Base-by-base conservation (phyloP, 2,113 vertebrate genomes). In the Mugil cephalus region DNA sequence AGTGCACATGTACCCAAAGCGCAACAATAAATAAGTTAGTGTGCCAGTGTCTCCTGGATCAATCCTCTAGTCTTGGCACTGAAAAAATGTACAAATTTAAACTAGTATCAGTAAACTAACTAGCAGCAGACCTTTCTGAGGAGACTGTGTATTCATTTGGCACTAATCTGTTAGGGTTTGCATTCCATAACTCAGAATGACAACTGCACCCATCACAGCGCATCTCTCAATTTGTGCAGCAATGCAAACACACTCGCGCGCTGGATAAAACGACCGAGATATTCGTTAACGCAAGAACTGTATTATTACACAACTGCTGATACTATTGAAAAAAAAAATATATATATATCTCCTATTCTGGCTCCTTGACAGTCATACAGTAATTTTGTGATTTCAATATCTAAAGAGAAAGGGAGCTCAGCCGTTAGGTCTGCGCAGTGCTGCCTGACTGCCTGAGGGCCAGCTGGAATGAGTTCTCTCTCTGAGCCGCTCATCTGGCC, bases 401-500 rank as follows among this genome's bases (percentile, higher is more conserved):
- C 82, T 80, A 83, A 67, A 79, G 74, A 73, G 82, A 83, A 69
- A 77, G 68, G 62, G 81, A 84, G 83, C 60, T 69, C 75, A 81
- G 77, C 79, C 85, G 86, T 77, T 84, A 82, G 85, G 77, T 81
- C 77, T 86, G 71, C 77, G 85, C 80, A n/a, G 77, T 47, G 71
- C 85, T 82, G 82, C 81, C 74, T 85, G 70, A 75, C 54, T 68
- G 88, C 88, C 89, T 65, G 79, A 88, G 85, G 86, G 83, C 90
- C 93, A 93, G 90, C 91, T 94, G 93, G 90, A 93, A 92, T 67
- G 79, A 89, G 79, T 87, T 92, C 87, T 58, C 48, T 79, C 86
- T 83, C 87, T 69, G 82, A 92, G 87, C 75, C 74, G 81, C 90
- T 93, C 92, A 94, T 94, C 91, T 93, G 91, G 88, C 90, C 81